These are phyloP conservation scores for Pristionchus fissidentatus DNA, from an alignment of 2,888 invertebrate species.

Conservation along the genomic window DNA sequence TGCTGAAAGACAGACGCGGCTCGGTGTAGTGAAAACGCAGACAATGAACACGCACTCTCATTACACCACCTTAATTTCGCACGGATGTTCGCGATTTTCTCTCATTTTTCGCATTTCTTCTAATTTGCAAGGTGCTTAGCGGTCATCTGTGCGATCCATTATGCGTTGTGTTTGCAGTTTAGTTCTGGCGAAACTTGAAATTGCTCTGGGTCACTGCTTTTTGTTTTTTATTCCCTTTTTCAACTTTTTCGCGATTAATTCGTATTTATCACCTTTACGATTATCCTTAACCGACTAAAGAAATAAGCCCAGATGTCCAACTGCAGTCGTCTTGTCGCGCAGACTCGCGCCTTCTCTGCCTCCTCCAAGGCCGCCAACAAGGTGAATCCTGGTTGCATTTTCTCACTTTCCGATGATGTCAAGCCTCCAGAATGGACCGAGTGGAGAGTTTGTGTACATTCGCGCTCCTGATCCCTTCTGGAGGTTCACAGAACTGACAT, in stretches of 20 bases:
- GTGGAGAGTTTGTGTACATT: too few relatives aligned
- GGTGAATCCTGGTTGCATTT: neutral
- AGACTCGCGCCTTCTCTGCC: constrained; percentile 40
- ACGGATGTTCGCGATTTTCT: neutral
- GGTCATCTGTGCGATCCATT: too few relatives aligned
- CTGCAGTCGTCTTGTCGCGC: constrained; percentile 46
- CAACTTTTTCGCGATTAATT: too few relatives aligned
- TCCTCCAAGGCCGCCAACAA: constrained; percentile 40
- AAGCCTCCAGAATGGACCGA: too few relatives aligned
- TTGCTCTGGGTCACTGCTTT: too few relatives aligned
- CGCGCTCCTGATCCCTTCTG: too few relatives aligned
- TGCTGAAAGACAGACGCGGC: neutral
- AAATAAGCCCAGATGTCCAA: constrained; percentile 35
- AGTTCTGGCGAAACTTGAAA: too few relatives aligned
- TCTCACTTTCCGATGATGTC: neutral
- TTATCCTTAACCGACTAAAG: too few relatives aligned
- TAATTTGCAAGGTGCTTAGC: neutral
- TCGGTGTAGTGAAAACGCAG: neutral
- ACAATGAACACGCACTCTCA: neutral
- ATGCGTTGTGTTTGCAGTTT: too few relatives aligned
- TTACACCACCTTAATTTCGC: neutral
- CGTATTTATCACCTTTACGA: too few relatives aligned
- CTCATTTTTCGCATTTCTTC: neutral
- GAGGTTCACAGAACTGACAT: too few relatives aligned
- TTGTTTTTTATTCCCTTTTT: too few relatives aligned